Evolutionary conservation across 2,113 vertebrate genomes (phyloP).

Genomic region (Larimichthys polyactis): DNA sequence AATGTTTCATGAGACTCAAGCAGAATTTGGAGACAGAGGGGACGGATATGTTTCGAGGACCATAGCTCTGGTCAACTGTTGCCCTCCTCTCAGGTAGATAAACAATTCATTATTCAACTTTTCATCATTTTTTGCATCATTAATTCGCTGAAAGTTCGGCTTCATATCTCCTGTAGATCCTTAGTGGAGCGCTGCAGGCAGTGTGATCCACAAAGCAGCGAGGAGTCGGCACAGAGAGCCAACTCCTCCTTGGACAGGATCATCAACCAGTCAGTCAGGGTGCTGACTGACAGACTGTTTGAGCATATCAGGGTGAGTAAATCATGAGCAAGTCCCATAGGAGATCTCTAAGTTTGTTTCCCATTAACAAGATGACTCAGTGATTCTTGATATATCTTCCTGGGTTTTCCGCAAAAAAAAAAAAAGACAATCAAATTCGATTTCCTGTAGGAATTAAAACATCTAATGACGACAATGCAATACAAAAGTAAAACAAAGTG

Average conservation of each 20-base stretch:
- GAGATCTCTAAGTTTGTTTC: neutral
- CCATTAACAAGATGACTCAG: neutral
- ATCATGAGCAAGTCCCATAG: neutral
- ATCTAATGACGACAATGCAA: neutral
- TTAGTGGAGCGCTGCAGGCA: slow-evolving; percentile 89
- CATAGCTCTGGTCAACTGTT: slow-evolving; percentile 90
- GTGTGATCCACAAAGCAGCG: slow-evolving; percentile 87
- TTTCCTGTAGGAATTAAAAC: neutral
- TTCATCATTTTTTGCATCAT: neutral
- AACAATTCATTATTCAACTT: neutral
- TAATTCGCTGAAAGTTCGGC: neutral
- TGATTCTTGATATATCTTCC: neutral
- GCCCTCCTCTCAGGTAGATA: slow-evolving; percentile 88
- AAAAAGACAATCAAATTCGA: no score
- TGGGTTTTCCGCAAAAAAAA: no score
- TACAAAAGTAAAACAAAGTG: neutral
- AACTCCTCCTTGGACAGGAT: slow-evolving; percentile 86
- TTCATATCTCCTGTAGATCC: slow-evolving; percentile 71
- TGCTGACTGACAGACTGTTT: slow-evolving; percentile 87
- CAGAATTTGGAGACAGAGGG: slow-evolving; percentile 79
- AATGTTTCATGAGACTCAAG: slow-evolving; percentile 87
- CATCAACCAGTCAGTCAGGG: slow-evolving; percentile 86
- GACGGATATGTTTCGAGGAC: slow-evolving; percentile 86
- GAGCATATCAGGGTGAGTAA: slow-evolving; percentile 90
- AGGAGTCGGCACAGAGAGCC: slow-evolving; percentile 84